Base-by-base conservation (phyloP, 1,140 invertebrate genomes). In the Lycorma delicatula region DNA sequence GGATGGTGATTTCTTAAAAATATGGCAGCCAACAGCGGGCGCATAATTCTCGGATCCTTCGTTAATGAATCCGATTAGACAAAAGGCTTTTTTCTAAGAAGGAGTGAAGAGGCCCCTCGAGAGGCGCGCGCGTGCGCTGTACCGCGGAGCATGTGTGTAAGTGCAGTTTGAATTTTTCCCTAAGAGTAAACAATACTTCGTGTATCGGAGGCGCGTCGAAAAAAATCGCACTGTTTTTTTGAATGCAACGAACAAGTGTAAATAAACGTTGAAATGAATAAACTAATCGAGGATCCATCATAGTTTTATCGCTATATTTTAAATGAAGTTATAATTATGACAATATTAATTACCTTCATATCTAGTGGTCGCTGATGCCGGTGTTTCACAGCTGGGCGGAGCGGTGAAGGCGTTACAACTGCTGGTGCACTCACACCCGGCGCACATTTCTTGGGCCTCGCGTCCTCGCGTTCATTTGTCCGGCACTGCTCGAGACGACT, bases 51-150 rank as follows among this genome's bases (percentile, higher is more conserved):
- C 66, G 71, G 70, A 72, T 74, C 66, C 70, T 67, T 69, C 69
- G 74, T 74, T 75, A 75, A 75, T 75, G 73, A 74, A 75, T 75
- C 73, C 72, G 74, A 75, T 75, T 75, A 74, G 73, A 74, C 73
- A 74, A 74, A 74, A 56, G 54, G 41, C 22, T 56, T 56, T 56
- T 56, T 56, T 47, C 11, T 6, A 9, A 5, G 41, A 18, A 36
- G 41, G 53, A 38, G 12, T 2, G 53, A 44, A 28, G 51, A 46
- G 16, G 16, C 22, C 41, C n/a, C n/a, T n/a, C n/a, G n/a, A n/a
- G 41, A 20, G 26, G 49, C 49, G 25, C 25, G 54, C 54, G 34
- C 53, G 2, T 31, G 25, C 51, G 29, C 47, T n/a, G n/a, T n/a
- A n/a, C n/a, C 51, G 29, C 36, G 36, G 36, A 3, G 5, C 36